These are phyloP conservation scores for Lepetodrilus schrolli DNA, from an alignment of 2,888 invertebrate genomes.

Conservation along the genomic window DNA sequence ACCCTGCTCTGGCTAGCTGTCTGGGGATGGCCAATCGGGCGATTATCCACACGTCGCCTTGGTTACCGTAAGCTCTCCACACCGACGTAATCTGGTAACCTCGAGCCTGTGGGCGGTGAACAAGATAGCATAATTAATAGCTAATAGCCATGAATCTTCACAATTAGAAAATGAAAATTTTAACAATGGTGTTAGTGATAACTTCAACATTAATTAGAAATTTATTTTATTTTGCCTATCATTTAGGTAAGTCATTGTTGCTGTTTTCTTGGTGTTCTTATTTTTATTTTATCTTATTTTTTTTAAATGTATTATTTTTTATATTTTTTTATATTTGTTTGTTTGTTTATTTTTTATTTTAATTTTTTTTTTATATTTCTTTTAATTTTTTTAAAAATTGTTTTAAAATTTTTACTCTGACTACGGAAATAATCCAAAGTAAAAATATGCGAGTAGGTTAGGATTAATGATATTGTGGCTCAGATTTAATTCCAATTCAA, in stretches of 20 bases:
- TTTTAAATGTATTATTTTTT: neutral
- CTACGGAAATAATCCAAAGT: no score
- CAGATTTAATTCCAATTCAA: no score
- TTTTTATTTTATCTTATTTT: neutral
- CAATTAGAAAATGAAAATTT: neutral
- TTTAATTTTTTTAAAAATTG: no score
- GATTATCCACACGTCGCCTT: slow-evolving; percentile 71
- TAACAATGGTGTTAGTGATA: no score
- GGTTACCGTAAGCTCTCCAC: slow-evolving; percentile 73
- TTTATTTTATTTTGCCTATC: no score
- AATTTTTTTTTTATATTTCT: no score
- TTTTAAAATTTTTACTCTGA: no score
- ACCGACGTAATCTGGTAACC: slow-evolving; percentile 52
- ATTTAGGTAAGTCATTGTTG: neutral
- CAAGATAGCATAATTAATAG: neutral
- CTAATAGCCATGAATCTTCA: neutral
- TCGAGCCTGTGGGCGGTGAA: slow-evolving; percentile 35
- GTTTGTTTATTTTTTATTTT: neutral
- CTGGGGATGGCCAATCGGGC: slow-evolving; percentile 65
- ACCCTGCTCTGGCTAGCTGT: slow-evolving; percentile 65
- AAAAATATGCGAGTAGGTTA: no score
- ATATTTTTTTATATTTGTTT: neutral
- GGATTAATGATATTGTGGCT: no score
- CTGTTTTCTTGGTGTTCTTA: neutral
- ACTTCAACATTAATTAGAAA: no score